Conservation (phyloP, 2,113 vertebrate species). For the Dicentrarchus labrax region DNA sequence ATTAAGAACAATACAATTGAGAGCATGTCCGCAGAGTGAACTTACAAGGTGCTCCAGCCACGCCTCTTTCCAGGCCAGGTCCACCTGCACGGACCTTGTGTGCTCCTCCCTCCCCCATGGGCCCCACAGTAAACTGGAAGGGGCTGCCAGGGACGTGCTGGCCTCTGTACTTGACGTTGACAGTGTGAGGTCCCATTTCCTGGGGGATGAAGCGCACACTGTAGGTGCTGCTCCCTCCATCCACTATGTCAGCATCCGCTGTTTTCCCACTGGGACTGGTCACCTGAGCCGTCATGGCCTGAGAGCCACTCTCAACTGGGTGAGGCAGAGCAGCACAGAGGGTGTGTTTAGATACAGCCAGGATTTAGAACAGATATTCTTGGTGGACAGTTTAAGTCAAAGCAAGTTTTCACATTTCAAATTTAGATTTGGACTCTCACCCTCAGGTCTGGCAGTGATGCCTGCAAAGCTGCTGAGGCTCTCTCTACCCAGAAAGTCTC, state of each 20-base stretch:
- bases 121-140: constrained; percentile 95
- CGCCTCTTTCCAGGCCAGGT: constrained; percentile 90
- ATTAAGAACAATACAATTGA: background rate
- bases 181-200: constrained; percentile 93
- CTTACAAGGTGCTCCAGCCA: constrained; percentile 90
- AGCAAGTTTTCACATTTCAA: background rate
- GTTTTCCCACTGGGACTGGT: constrained; percentile 93
- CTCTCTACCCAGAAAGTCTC: constrained; percentile 92
- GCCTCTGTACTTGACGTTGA: constrained; percentile 93
- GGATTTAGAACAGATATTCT: background rate
- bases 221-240: constrained; percentile 93
- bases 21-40: background rate
- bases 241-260: constrained; percentile 90
- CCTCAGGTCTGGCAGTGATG: constrained; percentile 88
- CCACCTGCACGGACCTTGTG: constrained; percentile 94
- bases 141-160: constrained; percentile 94
- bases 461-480: constrained; percentile 90
- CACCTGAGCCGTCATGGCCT: constrained; percentile 94
- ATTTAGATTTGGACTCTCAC: constrained; percentile 76
- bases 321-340: background rate
- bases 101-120: constrained; percentile 90
- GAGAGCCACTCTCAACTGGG: constrained; percentile 87
- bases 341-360: constrained; percentile 9
- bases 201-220: constrained; percentile 94
- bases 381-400: background rate